phyloP scores from a whole-genome alignment of 2,797 vertebrate species.

The Manis pentadactyla region DNA sequence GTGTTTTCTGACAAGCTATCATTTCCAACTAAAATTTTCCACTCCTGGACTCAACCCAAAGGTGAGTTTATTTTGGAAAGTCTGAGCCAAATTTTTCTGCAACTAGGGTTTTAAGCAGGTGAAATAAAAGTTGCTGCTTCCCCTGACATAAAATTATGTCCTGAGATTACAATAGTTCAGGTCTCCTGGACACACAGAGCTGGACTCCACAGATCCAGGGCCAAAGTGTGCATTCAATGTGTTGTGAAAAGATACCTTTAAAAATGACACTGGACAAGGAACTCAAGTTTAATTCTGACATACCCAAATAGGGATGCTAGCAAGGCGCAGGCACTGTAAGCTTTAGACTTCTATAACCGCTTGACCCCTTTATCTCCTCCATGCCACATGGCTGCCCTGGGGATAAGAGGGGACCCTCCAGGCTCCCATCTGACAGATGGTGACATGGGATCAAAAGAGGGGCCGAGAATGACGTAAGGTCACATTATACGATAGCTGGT shows the following conservation, averaged over 20 bases:
- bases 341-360: conserved; percentile 32
- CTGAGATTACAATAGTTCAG: not conserved
- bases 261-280: not conserved
- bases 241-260: not conserved
- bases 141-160: conserved; percentile 32
- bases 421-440: not conserved
- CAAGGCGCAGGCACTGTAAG: not conserved
- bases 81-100: conserved; percentile 72
- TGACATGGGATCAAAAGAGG: not conserved
- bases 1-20: conserved; percentile 60
- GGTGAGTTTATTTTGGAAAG: conserved; percentile 80
- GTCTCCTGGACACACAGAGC: not conserved
- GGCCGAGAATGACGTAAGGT: not conserved
- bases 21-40: conserved; percentile 79
- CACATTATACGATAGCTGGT: not conserved
- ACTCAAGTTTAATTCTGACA: not conserved
- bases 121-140: conserved; percentile 65
- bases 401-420: not conserved
- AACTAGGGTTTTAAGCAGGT: conserved; percentile 72
- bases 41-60: conserved; percentile 77
- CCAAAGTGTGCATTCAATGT: not conserved
- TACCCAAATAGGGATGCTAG: not conserved
- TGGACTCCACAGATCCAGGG: not conserved
- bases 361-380: not conserved
- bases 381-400: not conserved